Evolutionary conservation across 2,797 vertebrate species (phyloP).

Genomic region (Sebastes flavidus): DNA sequence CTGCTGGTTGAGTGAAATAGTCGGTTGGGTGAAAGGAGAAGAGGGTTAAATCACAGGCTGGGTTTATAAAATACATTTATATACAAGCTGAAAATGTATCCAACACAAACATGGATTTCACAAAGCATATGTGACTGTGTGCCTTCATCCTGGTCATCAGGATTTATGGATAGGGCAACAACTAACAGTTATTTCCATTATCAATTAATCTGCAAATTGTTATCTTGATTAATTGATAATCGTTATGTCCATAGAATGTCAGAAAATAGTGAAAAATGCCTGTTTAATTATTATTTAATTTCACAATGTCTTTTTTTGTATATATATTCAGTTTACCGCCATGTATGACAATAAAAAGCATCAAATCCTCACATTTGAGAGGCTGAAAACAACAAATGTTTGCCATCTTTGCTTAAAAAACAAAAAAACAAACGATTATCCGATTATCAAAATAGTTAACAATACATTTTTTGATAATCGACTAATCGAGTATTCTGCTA

Average conservation of each 20-base stretch:
- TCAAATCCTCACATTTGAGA: not conserved
- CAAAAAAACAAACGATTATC: not conserved
- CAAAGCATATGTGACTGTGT: not conserved
- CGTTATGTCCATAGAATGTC: not conserved
- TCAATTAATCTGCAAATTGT: not conserved
- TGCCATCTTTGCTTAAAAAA: not conserved
- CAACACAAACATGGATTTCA: constrained; percentile 14
- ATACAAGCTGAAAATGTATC: not conserved
- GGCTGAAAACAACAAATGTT: not conserved
- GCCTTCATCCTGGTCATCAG: not conserved
- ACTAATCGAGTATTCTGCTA: not conserved
- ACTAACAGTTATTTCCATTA: not conserved
- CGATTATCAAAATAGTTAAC: not conserved
- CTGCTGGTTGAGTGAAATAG: constrained; percentile 29
- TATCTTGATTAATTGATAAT: not conserved
- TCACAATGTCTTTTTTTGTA: not conserved
- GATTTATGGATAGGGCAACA: not conserved
- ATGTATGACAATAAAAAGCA: not conserved
- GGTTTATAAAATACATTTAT: not conserved
- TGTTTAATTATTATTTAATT: not conserved
- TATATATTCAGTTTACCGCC: not conserved
- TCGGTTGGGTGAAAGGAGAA: constrained; percentile 6
- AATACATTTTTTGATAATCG: not conserved
- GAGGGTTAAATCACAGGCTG: constrained; percentile 4
- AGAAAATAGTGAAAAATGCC: not conserved